Conservation (phyloP, 2,888 invertebrate species). For the Sclerodermus sp. region DNA sequence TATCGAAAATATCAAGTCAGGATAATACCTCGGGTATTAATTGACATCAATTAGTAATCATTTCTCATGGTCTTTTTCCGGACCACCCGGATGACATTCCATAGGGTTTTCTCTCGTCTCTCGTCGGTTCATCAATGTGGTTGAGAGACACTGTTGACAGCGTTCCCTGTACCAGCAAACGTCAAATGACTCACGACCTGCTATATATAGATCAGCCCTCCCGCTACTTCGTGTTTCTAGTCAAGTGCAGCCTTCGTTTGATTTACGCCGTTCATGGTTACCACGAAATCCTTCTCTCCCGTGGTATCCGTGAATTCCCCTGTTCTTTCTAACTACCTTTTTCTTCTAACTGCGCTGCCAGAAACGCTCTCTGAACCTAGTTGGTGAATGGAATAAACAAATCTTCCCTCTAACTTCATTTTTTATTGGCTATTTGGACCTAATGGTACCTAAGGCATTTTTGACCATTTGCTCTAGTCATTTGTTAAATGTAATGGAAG, state of each 20-base stretch:
- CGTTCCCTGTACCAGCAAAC: conserved; percentile 20
- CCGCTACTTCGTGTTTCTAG: conserved; percentile 45
- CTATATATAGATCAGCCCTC: conserved; percentile 44
- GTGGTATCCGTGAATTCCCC: conserved; percentile 19
- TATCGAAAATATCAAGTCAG: no score
- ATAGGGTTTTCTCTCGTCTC: background rate
- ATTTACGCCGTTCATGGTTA: conserved; percentile 46
- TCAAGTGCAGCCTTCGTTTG: conserved; percentile 48
- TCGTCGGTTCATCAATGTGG: conserved; percentile 8
- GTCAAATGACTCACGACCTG: conserved; percentile 42
- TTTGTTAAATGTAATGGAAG: no score
- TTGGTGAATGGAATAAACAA: no score
- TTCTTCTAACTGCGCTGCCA: background rate
- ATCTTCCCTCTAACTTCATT: no score
- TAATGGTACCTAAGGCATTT: no score
- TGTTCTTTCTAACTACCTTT: background rate
- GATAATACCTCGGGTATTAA: no score
- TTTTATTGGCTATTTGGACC: no score
- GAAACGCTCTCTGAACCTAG: background rate
- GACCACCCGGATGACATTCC: conserved; percentile 19
- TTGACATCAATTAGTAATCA: conserved; percentile 15
- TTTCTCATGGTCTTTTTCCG: conserved; percentile 13
- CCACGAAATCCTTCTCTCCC: conserved; percentile 34
- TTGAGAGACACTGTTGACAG: conserved; percentile 45
- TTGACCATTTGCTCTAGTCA: no score